Evolutionary conservation across 2,888 invertebrate species (phyloP).

Genomic region (Torymus tubicola): DNA sequence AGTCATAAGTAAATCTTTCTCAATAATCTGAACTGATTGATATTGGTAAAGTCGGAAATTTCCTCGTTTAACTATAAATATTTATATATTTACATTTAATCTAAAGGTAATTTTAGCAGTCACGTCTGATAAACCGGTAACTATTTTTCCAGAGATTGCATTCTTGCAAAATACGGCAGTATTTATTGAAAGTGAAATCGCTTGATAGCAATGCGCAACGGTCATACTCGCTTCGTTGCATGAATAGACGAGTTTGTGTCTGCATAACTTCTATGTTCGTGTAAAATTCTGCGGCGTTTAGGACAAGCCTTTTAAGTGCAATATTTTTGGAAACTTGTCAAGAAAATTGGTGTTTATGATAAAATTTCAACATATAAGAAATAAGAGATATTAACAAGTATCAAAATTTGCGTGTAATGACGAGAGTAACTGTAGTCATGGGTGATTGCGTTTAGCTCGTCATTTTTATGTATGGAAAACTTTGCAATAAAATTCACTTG

Average conservation of each 20-base stretch:
- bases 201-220: conserved; percentile 17
- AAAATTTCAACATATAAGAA: no score
- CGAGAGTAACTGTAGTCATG: background rate
- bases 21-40: no score
- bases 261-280: conserved; percentile 21
- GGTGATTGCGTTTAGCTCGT: background rate
- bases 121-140: no score
- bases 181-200: conserved; percentile 43
- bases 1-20: no score
- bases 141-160: no score
- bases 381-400: no score
- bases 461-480: background rate
- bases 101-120: no score
- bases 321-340: conserved; percentile 9
- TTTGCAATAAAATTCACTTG: background rate
- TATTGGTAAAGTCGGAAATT: no score
- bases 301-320: background rate
- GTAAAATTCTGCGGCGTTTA: background rate
- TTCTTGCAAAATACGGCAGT: conserved; percentile 5
- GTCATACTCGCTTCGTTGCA: conserved; percentile 15
- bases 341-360: background rate
- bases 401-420: background rate
- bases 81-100: no score
- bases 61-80: no score
- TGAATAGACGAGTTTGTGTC: conserved; percentile 25